Evolutionary conservation across 1,140 invertebrate species (phyloP), one percentile per base, ranked within the genome.

Genomic region (Trichonephila inaurata): DNA sequence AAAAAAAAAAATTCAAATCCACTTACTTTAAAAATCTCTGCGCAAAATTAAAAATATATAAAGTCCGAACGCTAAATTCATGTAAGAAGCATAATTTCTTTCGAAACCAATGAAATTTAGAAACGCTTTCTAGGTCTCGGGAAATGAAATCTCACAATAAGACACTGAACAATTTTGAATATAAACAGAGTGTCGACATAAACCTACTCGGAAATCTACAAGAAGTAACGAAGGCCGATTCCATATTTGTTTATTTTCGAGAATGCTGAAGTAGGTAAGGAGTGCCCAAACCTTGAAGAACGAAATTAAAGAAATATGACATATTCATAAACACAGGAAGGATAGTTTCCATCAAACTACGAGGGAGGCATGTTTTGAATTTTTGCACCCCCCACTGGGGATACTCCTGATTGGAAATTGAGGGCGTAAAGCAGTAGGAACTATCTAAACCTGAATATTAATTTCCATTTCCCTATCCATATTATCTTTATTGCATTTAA

Each of bases 231-330:
- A 77, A 77, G 72, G 72, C 72, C 72, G 72, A 77, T 77, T 77
- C 33, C 28, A 40, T 77, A 77, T 33, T 33, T 77, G 28, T 40
- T 77, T 77, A 77, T 77, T 77, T 77, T 77, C 6, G 33, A 40
- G 72, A 77, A 77, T 33, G 5, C 72, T 28, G 0, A 40, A 77
- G 72, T 40, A 77, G 72, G 4, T 33, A 77, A 77, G 72, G 72
- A 77, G 72, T 77, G 72, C 24, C 28, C 33, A 77, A 77, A 77
- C 72, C 72, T 77, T 77, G 72, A 77, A 40, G 28, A 77, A 28
- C 18, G 28, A 77, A 77, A 77, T 77, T 33, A 77, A 77, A 64
- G 21, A 77, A 18, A 18, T 33, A 40, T 40, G 16, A 33, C 0
- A 77, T 40, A 77, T 7, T 19, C 72, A 77, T 77, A 77, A 77